Evolutionary conservation across 1,140 invertebrate genomes (phyloP).

Genomic region (Melitaea cinxia): DNA sequence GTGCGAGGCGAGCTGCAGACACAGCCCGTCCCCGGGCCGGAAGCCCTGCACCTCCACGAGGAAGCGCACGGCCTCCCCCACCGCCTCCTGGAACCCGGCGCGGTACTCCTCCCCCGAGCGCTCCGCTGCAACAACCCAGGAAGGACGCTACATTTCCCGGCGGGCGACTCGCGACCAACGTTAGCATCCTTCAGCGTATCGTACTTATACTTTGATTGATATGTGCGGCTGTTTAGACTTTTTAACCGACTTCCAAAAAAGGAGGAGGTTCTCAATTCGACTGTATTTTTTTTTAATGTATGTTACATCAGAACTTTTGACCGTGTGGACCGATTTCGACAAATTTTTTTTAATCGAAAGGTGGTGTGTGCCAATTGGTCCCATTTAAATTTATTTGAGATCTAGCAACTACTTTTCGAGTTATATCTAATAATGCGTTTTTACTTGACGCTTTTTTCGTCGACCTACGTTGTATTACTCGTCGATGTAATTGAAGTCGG

Average conservation of each 20-base stretch:
- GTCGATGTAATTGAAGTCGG: no score
- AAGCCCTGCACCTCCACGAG: constrained; percentile 93
- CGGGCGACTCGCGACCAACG: constrained; percentile 57
- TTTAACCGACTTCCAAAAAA: neutral
- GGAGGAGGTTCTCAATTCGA: no score
- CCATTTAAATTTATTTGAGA: no score
- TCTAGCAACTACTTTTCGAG: no score
- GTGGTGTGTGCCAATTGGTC: no score
- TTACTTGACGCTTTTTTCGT: no score
- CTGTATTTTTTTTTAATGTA: no score
- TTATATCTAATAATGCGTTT: no score
- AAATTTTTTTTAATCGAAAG: no score
- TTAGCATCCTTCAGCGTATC: constrained; percentile 58
- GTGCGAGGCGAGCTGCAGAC: constrained; percentile 90
- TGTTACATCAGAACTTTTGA: no score
- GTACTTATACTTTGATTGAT: constrained; percentile 24
- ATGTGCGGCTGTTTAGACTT: neutral
- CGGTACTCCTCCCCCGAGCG: constrained; percentile 84
- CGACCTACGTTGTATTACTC: no score
- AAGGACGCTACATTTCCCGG: constrained; percentile 59
- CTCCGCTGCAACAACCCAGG: constrained; percentile 72
- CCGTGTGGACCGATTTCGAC: no score
- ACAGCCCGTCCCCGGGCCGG: constrained; percentile 89
- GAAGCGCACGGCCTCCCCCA: constrained; percentile 94
- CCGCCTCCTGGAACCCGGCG: constrained; percentile 93